These are phyloP conservation scores for Prionailurus viverrinus DNA, from an alignment of 2,113 vertebrate species.

Conservation along the genomic window DNA sequence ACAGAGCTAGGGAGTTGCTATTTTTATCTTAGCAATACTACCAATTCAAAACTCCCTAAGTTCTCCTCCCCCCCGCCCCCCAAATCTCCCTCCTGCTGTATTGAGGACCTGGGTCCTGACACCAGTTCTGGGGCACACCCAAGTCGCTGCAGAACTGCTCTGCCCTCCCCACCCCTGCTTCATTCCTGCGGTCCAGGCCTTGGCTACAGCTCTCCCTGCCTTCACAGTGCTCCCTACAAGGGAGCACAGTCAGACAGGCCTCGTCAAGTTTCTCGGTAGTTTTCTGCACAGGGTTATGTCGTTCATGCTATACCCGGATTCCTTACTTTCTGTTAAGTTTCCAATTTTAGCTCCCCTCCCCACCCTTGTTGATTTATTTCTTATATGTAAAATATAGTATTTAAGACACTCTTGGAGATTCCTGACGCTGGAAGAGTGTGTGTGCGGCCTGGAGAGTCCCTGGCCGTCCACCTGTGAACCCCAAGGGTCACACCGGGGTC, in stretches of 20 bases:
- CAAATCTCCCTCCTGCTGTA: neutral
- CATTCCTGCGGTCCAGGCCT: neutral
- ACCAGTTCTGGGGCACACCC: rapidly evolving
- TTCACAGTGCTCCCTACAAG: too few relatives aligned
- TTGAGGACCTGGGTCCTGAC: neutral
- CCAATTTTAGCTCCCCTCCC: neutral
- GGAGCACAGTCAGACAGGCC: rapidly evolving
- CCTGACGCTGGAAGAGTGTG: neutral
- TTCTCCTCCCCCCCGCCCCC: neutral
- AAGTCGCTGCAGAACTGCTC: neutral
- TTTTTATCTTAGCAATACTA: neutral
- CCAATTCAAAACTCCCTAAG: neutral
- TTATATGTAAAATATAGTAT: neutral
- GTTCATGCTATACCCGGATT: rapidly evolving
- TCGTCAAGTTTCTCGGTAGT: rapidly evolving
- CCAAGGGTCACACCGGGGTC: neutral
- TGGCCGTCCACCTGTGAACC: neutral
- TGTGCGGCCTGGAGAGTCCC: neutral
- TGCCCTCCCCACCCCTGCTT: neutral
- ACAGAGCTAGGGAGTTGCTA: neutral
- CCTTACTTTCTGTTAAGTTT: neutral
- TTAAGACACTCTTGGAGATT: neutral
- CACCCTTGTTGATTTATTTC: neutral
- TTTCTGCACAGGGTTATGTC: too few relatives aligned
- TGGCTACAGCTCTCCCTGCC: neutral